A percentile compares a stretch with the other conserved stretches of the same genome.
Conservation (phyloP, 2,888 invertebrate species). For the Lacanobia wlatinum region DNA sequence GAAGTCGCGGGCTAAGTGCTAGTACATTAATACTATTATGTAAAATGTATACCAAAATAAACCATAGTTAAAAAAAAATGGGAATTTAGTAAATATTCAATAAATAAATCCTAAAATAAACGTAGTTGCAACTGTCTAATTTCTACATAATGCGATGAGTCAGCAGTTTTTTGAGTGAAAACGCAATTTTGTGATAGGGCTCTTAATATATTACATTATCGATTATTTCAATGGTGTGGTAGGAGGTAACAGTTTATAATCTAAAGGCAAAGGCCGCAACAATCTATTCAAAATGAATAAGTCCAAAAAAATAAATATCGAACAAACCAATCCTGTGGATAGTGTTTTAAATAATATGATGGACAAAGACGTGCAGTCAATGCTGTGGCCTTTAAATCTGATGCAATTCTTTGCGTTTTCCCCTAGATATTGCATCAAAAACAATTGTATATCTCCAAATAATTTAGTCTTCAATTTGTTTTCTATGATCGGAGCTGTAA, state of each 20-base stretch:
- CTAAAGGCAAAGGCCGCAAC: too few species aligned
- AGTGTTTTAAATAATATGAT: not conserved
- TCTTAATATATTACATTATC: not conserved
- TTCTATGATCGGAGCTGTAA: not conserved
- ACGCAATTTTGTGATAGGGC: too few species aligned
- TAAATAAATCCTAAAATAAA: too few species aligned
- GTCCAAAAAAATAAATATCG: not conserved
- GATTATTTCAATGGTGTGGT: not conserved
- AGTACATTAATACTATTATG: too few species aligned
- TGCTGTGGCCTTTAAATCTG: conserved; percentile 24
- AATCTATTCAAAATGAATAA: not conserved
- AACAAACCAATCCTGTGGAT: not conserved
- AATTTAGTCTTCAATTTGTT: not conserved
- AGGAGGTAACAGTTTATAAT: not conserved
- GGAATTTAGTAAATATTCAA: too few species aligned
- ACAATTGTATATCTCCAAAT: not conserved
- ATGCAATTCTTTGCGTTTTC: not conserved
- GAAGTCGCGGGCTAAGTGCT: too few species aligned
- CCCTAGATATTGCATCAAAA: conserved; percentile 21
- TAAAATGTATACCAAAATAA: too few species aligned
- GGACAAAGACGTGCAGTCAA: conserved; percentile 26
- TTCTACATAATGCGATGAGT: too few species aligned
- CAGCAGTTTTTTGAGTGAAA: too few species aligned
- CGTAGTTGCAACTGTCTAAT: too few species aligned
- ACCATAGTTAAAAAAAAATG: too few species aligned